Evolutionary conservation across 2,113 vertebrate species (phyloP).

Genomic region (Athene noctua): DNA sequence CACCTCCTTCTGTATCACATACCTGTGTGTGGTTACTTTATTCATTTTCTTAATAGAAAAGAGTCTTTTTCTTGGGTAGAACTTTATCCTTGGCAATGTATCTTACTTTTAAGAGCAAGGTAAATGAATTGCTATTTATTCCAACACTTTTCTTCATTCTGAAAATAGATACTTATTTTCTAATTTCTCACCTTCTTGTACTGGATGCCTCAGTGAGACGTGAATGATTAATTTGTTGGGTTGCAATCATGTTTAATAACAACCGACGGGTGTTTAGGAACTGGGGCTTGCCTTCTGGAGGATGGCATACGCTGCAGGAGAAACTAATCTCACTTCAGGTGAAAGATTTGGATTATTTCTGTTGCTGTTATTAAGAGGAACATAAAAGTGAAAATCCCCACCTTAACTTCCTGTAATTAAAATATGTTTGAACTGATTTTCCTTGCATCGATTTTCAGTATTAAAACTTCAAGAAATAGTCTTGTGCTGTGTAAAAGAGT

Average conservation of each 20-base stretch:
- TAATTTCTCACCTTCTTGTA: neutral
- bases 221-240: neutral
- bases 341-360: neutral
- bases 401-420: neutral
- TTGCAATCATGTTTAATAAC: neutral
- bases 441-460: neutral
- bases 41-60: neutral
- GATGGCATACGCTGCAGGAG: neutral
- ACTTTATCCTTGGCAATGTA: neutral
- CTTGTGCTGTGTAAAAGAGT: neutral
- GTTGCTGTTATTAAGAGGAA: neutral
- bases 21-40: neutral
- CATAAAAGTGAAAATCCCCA: neutral
- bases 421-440: neutral
- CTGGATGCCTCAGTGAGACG: neutral
- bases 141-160: neutral
- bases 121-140: neutral
- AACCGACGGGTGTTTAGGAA: neutral
- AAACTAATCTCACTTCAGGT: neutral
- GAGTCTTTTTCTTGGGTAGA: neutral
- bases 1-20: neutral
- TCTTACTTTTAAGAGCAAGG: neutral
- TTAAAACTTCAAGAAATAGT: neutral
- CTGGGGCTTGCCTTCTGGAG: neutral
- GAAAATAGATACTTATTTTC: neutral